Base-by-base conservation (phyloP, 2,888 invertebrate species). In the Embidobia sp. region DNA sequence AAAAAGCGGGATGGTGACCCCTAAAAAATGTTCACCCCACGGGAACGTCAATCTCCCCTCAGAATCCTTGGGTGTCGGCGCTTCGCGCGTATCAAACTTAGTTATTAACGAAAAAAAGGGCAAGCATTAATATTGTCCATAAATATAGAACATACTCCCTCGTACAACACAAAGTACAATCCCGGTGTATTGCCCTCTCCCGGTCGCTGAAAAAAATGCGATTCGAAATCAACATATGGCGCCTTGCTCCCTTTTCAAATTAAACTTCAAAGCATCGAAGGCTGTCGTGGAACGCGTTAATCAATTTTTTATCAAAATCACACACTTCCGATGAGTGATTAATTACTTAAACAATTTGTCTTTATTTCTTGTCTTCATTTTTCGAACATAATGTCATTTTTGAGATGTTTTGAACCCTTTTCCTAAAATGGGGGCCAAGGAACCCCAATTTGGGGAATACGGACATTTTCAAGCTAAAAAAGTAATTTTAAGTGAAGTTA, bases 201-300 rank as follows among this genome's bases (percentile, higher is more conserved):
- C 79, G 80, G 80, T 82, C 27, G 16, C n/a, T 19, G 8, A 42
- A 82, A 80, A 85, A 85, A 86, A 83, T 81, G 82, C 85, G 83
- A 86, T 82, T 85, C 79, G 81, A 83, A 83, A 83, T 82, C 83
- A 83, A 84, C 86, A 86, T 86, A 85, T 85, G 86, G 86, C 76
- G 49, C 57, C 55, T 37, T 44, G 57, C 49, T 57, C 77, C 77
- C 55, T 63, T 59, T 70, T 42, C 22, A 31, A 63, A 70, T 73
- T 48, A 66, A 18, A 27, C 19, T 55, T 61, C 42, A 22, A 48
- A 51, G 26, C 57, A n/a, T 46, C 40, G 48, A 66, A 66, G 57
- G 18, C 16, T 16, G 48, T 3, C 22, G 27, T 42, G 16, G 26
- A 59, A 37, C 49, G 29, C 63, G 40, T 63, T 55, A 69, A 63